Conservation (phyloP, 2,888 invertebrate species). For the Zootermopsis nevadensis region DNA sequence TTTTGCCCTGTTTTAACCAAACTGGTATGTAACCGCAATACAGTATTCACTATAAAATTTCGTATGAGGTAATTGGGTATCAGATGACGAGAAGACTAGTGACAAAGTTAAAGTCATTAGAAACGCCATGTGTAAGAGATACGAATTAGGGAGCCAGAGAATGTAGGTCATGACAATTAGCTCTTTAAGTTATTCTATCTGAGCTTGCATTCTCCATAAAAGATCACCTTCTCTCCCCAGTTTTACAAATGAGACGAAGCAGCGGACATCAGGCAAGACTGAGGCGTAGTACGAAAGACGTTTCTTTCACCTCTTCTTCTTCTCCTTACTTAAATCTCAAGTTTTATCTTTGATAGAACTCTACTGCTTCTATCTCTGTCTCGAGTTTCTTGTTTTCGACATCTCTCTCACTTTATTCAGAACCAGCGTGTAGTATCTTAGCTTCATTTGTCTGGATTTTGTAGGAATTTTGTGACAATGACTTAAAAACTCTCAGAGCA, state of each 20-base stretch:
- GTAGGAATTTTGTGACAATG: conserved; percentile 9
- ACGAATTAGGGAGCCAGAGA: not conserved
- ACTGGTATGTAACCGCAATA: too few species aligned
- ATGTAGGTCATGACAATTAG: conserved; percentile 41
- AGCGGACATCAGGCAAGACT: not conserved
- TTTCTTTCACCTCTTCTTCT: not conserved
- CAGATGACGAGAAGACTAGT: not conserved
- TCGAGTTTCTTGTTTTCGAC: not conserved
- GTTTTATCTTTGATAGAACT: conserved; percentile 20
- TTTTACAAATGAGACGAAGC: not conserved
- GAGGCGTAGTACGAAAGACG: conserved; percentile 1
- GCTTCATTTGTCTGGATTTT: conserved; percentile 39
- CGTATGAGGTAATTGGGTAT: not conserved
- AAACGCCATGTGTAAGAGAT: conserved; percentile 5
- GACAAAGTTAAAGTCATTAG: conserved; percentile 33
- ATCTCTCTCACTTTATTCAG: not conserved
- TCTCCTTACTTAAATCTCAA: not conserved
- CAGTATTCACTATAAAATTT: too few species aligned
- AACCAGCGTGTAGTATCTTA: conserved; percentile 10
- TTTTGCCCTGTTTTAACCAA: too few species aligned
- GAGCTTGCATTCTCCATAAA: not conserved
- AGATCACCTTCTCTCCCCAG: not conserved
- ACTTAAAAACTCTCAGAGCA: not conserved
- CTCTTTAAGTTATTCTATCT: conserved; percentile 3
- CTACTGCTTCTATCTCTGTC: not conserved